Evolutionary conservation across 2,113 vertebrate species (phyloP).

Genomic region (rat (Rattus norvegicus)): DNA sequence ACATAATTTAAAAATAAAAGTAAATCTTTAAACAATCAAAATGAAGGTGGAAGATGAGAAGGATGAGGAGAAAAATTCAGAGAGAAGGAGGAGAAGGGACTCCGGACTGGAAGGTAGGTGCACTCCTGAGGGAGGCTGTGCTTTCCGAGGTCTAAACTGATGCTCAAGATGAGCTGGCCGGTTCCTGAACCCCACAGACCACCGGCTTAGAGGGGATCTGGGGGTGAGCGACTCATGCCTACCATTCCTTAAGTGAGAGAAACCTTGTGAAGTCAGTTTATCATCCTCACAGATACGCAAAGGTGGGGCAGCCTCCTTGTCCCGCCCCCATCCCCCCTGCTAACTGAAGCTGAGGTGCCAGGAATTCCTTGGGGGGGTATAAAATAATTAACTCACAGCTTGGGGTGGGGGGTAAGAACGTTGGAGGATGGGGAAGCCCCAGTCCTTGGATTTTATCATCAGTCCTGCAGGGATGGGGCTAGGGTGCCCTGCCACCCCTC

Average conservation of each 20-base stretch:
- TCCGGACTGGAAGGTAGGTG: neutral
- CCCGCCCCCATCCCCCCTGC: neutral
- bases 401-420: neutral
- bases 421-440: neutral
- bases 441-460: neutral
- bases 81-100: neutral
- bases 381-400: slow-evolving; percentile 48
- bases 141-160: neutral
- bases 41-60: neutral
- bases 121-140: neutral
- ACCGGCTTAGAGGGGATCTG: neutral
- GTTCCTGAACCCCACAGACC: neutral
- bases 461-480: no score
- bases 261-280: neutral
- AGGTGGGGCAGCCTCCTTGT: neutral
- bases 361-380: slow-evolving; percentile 45
- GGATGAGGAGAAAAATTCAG: neutral
- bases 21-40: neutral
- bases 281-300: neutral
- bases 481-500: neutral
- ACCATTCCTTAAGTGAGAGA: neutral
- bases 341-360: slow-evolving; percentile 52
- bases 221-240: neutral
- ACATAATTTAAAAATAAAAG: neutral
- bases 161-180: neutral